Conservation (phyloP, 2,888 invertebrate genomes). For the Lampropteryx suffumata region DNA sequence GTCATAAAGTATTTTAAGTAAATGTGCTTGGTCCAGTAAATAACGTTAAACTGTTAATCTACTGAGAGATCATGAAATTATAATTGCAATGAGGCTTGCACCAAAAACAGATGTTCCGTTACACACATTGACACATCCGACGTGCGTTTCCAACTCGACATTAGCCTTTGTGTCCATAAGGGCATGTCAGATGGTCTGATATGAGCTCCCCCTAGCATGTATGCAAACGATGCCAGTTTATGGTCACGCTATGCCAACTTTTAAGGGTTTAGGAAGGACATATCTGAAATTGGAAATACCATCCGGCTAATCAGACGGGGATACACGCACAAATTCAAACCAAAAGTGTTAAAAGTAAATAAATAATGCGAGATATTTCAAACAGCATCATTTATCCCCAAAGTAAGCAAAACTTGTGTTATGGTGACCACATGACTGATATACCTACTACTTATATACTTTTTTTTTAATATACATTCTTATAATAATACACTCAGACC, state of each 20-base stretch:
- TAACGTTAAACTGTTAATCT: too few species aligned
- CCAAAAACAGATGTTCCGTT: conserved; percentile 5
- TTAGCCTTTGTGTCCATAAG: conserved; percentile 30
- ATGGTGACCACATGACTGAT: too few species aligned
- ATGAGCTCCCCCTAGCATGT: conserved; percentile 45
- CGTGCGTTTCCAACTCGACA: conserved; percentile 12
- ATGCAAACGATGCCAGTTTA: conserved; percentile 46
- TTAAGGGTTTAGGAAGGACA: conserved; percentile 34
- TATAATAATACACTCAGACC: too few species aligned
- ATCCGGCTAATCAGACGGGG: conserved; percentile 1
- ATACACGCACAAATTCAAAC: neutral
- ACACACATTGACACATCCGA: conserved; percentile 14
- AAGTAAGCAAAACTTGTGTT: too few species aligned
- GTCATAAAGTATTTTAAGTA: too few species aligned
- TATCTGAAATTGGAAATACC: neutral
- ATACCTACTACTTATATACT: too few species aligned
- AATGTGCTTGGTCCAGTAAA: too few species aligned
- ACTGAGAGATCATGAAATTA: too few species aligned
- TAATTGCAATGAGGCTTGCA: neutral
- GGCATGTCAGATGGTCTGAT: conserved; percentile 44
- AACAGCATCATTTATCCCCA: too few species aligned
- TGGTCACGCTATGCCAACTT: conserved; percentile 35
- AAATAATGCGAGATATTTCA: too few species aligned
- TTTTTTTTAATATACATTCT: too few species aligned
- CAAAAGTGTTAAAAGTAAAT: too few species aligned